Percentiles rank a stretch among this genome's conserved stretches.
These are phyloP conservation scores for Hippolais icterina DNA, from an alignment of 2,113 vertebrate genomes.

Conservation along the genomic window DNA sequence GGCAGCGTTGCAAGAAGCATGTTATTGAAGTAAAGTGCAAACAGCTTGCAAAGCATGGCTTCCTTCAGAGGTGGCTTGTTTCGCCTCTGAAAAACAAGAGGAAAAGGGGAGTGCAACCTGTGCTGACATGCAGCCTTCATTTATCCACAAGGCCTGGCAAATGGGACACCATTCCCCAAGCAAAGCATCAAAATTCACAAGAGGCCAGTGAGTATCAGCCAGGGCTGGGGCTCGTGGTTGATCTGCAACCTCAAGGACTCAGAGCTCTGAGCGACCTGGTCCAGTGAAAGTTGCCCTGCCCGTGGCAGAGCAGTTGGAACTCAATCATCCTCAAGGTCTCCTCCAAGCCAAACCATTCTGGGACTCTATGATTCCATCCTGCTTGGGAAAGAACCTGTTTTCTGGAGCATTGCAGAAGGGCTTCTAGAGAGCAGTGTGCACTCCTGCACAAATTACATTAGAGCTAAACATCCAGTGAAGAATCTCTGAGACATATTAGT, in stretches of 20 bases:
- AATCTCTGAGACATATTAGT: slow-evolving; percentile 80
- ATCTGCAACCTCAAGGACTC: slow-evolving; percentile 49
- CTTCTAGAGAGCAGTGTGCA: slow-evolving; percentile 1
- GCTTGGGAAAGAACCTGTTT: slow-evolving; percentile 68
- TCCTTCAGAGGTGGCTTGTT: slow-evolving; percentile 32
- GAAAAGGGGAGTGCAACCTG: slow-evolving; percentile 40
- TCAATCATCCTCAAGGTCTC: background rate
- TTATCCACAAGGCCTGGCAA: slow-evolving; percentile 77
- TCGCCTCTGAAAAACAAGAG: background rate
- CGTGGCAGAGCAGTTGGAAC: background rate
- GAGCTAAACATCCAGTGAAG: slow-evolving; percentile 72
- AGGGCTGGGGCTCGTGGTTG: slow-evolving; percentile 59
- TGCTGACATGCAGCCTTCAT: slow-evolving; percentile 76
- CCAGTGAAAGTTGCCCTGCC: background rate
- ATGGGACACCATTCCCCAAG: slow-evolving; percentile 79
- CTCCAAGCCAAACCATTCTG: background rate
- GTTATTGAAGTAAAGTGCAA: slow-evolving; percentile 69
- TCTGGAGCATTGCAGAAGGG: background rate
- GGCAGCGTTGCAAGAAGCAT: slow-evolving; percentile 25
- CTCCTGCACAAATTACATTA: slow-evolving; percentile 72
- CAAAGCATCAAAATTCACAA: slow-evolving; percentile 70
- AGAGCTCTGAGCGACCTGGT: background rate
- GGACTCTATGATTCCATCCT: background rate
- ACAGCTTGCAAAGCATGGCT: slow-evolving; percentile 67
- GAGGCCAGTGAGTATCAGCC: slow-evolving; percentile 61